Conservation (phyloP, 1,140 invertebrate genomes). For the Trichomalopsis sarcophagae region DNA sequence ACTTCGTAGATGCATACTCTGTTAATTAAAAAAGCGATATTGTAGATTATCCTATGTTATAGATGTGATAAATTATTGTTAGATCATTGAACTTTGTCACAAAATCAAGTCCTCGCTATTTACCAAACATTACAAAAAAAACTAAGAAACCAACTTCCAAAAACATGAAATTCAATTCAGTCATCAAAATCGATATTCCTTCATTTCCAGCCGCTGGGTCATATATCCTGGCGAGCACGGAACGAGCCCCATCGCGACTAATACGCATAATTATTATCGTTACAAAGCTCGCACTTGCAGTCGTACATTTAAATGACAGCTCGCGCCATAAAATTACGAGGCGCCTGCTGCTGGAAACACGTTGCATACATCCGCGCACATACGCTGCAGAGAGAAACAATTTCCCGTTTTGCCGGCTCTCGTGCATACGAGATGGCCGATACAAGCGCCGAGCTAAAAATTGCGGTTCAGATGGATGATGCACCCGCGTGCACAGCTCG, state of each 20-base stretch:
- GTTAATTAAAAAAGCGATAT: too few species aligned
- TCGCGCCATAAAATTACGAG: slow-evolving; percentile 28
- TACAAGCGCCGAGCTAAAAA: slow-evolving; percentile 9
- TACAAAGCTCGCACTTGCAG: slow-evolving; percentile 12
- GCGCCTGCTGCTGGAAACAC: background rate
- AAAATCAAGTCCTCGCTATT: too few species aligned
- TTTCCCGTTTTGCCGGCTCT: background rate
- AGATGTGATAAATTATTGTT: too few species aligned
- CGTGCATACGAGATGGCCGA: background rate
- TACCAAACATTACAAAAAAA: too few species aligned
- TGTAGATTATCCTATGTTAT: too few species aligned
- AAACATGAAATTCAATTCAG: background rate
- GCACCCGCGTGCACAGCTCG: background rate
- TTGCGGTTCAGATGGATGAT: background rate
- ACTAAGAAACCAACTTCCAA: background rate
- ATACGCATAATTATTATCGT: slow-evolving; percentile 25
- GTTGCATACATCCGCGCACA: background rate
- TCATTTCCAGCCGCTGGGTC: background rate
- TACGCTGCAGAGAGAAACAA: slow-evolving; percentile 12
- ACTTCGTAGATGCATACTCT: too few species aligned
- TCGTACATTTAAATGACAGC: slow-evolving; percentile 24
- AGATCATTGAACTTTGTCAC: too few species aligned
- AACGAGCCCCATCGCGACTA: background rate
- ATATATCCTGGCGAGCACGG: background rate
- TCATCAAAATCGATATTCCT: background rate